These are phyloP conservation scores for Rhopalosiphum maidis DNA, from an alignment of 1,140 invertebrate species.

Conservation along the genomic window DNA sequence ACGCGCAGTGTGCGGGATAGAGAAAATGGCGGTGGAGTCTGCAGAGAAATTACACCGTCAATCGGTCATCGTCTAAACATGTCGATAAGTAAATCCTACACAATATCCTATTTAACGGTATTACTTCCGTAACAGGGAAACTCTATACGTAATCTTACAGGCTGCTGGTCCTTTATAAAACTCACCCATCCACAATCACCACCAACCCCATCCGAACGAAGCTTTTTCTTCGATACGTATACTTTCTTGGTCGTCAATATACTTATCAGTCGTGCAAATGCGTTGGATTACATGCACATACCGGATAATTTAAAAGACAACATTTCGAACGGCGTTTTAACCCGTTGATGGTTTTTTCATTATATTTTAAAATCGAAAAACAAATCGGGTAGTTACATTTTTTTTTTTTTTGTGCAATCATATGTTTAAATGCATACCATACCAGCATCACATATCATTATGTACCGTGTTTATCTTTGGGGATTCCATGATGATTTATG, in stretches of 20 bases:
- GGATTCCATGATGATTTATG: no score
- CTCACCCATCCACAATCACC: neutral
- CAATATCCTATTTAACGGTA: slow-evolving; percentile 39
- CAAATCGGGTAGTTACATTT: neutral
- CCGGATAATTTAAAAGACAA: neutral
- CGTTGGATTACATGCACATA: neutral
- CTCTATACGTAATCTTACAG: slow-evolving; percentile 30
- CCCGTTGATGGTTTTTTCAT: neutral
- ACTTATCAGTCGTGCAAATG: neutral
- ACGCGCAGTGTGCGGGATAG: neutral
- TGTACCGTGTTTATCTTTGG: no score
- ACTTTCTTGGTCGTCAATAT: neutral
- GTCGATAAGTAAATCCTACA: slow-evolving; percentile 50
- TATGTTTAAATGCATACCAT: no score
- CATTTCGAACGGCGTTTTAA: neutral
- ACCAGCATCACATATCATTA: no score
- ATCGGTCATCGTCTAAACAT: slow-evolving; percentile 51
- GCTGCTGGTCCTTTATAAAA: neutral
- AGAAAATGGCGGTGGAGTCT: neutral
- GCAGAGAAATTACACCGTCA: slow-evolving; percentile 33
- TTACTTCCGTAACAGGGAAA: slow-evolving; percentile 20
- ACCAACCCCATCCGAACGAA: neutral
- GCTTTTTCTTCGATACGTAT: neutral
- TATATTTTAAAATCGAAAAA: neutral
- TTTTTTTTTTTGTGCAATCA: neutral